These are phyloP conservation scores for Actenoides lindsayi DNA, from an alignment of 2,113 vertebrate genomes.

Conservation along the genomic window DNA sequence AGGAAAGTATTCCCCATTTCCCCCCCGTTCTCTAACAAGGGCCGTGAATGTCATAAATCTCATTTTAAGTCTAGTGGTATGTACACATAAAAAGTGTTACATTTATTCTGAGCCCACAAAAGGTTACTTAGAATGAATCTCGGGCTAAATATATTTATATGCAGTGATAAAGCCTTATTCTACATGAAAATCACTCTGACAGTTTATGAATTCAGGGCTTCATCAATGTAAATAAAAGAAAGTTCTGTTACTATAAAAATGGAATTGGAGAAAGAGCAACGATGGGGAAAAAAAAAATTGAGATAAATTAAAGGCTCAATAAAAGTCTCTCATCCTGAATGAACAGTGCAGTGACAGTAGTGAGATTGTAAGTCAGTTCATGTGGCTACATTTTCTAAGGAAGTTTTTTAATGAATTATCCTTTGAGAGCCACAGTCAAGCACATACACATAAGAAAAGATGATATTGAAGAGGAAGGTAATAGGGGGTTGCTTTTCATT, in stretches of 20 bases:
- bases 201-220: slow-evolving; percentile 51
- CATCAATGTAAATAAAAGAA: slow-evolving; percentile 55
- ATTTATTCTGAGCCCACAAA: slow-evolving; percentile 38
- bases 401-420: slow-evolving; percentile 15
- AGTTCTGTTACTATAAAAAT: slow-evolving; percentile 22
- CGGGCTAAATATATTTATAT: slow-evolving; percentile 61
- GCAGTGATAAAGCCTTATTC: slow-evolving; percentile 43
- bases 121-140: slow-evolving; percentile 39
- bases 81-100: slow-evolving; percentile 17
- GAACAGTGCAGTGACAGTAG: not conserved
- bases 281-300: slow-evolving; percentile 42
- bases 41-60: slow-evolving; percentile 4
- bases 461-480: slow-evolving; percentile 3
- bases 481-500: not conserved
- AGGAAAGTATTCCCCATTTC: not conserved
- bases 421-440: slow-evolving; percentile 30
- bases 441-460: not conserved
- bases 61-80: slow-evolving; percentile 39
- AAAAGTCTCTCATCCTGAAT: slow-evolving; percentile 7
- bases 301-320: slow-evolving; percentile 33
- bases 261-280: slow-evolving; percentile 29
- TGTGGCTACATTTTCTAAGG: not conserved
- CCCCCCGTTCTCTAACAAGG: not conserved
- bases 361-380: not conserved
- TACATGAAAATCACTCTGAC: slow-evolving; percentile 41